phyloP scores from a whole-genome alignment of 2,113 vertebrate genomes.

The Nasalis larvatus region DNA sequence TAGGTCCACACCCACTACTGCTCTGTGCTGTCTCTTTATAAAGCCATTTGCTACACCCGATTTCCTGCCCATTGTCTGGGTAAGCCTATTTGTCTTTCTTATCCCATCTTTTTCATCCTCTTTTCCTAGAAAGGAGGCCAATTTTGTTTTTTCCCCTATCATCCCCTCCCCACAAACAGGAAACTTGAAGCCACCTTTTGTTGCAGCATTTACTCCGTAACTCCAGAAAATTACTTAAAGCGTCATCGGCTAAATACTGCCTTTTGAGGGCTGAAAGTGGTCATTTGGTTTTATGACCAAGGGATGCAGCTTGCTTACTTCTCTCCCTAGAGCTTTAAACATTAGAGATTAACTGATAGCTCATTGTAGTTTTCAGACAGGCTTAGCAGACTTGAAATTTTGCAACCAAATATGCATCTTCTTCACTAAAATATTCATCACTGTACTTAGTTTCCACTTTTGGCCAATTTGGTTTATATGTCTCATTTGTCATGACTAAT shows the following conservation, averaged over 20 bases:
- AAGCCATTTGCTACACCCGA: background rate
- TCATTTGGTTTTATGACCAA: slow-evolving; percentile 33
- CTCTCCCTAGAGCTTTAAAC: background rate
- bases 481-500: background rate
- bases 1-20: background rate
- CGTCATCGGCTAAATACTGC: background rate
- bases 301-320: background rate
- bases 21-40: background rate
- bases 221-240: slow-evolving; percentile 27
- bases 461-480: background rate
- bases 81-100: background rate
- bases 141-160: background rate
- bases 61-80: background rate
- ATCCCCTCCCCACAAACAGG: background rate
- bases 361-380: background rate
- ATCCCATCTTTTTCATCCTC: background rate
- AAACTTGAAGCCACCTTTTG: background rate
- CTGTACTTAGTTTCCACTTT: background rate
- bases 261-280: background rate
- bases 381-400: background rate
- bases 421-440: background rate
- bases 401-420: background rate
- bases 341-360: background rate
- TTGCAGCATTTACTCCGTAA: background rate
- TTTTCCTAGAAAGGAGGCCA: background rate